These are phyloP conservation scores for Ridgeia piscesae DNA, from an alignment of 1,140 invertebrate genomes.

Conservation along the genomic window DNA sequence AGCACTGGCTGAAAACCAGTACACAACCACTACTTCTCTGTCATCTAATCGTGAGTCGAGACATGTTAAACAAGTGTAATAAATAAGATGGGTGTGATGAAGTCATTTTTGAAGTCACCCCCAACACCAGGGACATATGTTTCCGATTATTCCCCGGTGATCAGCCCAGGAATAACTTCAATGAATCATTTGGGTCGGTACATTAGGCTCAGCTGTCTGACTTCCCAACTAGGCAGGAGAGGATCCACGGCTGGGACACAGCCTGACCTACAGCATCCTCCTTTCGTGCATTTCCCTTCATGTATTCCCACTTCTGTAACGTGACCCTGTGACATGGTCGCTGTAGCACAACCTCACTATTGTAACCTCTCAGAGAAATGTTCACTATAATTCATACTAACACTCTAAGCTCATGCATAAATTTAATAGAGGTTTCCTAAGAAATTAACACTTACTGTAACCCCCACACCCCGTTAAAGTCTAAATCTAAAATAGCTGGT, in stretches of 20 bases:
- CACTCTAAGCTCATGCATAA: no score
- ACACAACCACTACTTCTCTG: background rate
- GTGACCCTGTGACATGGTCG: background rate
- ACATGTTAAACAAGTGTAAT: background rate
- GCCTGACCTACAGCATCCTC: background rate
- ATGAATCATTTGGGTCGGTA: background rate
- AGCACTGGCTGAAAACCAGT: background rate
- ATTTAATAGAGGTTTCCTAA: no score
- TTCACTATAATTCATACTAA: no score
- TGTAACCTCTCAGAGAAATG: no score
- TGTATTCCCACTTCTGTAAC: background rate
- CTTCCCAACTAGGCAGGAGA: background rate
- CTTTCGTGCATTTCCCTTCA: background rate
- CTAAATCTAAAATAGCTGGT: no score
- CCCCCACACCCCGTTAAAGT: no score
- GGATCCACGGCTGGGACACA: background rate
- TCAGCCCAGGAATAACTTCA: background rate
- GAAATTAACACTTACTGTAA: no score
- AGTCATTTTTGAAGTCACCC: background rate
- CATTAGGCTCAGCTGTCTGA: background rate
- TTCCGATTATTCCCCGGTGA: background rate
- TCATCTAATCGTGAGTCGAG: background rate
- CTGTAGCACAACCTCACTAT: background rate
- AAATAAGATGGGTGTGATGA: background rate
- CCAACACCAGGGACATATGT: background rate